Evolutionary conservation across 2,113 vertebrate species (phyloP), one percentile per base, ranked within the genome.

Genomic region (Porphyrio hochstetteri): DNA sequence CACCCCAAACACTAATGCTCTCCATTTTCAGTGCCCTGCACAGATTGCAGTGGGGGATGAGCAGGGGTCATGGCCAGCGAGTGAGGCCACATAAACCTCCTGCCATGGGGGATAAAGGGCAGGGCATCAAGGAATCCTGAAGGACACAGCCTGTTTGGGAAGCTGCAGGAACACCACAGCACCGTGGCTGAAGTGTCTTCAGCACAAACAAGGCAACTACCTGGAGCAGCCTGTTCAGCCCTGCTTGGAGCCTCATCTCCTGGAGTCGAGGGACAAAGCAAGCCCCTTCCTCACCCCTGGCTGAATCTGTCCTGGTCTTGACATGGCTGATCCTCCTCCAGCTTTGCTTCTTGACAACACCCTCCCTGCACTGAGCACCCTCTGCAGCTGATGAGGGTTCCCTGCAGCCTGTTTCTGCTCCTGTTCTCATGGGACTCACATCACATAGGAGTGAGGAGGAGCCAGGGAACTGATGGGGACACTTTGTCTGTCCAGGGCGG

Each of bases 371-470:
- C 50, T 23, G 38, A 52, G 35, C 69, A 77, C 8, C 33, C 63
- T 17, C 5, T 4, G 2, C 3, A 18, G 3, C 5, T 42, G 42
- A 11, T 28, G 27, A 20, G 59, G 52, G 33, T 53, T 9, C 53
- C 36, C 42, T 35, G 25, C n/a, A 64, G 53, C 11, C 31, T 53
- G 4, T 33, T 57, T 42, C 31, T 1, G 0, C 36, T 27, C 38
- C 57, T 68, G 21, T 20, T 67, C 50, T 46, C 0, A 0, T 2
- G 15, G 64, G 40, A 52, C 12, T 13, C n/a, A 10, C 3, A 2
- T 23, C 2, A 2, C 5, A 1, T 0, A 13, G 35, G 38, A 67
- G 23, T 0, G 7, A 82, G 76, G 24, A 88, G n/a, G 27, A 65
- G 12, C 3, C 59, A 42, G 40, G 44, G 25, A 35, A 31, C 68